phyloP scores from a whole-genome alignment of 2,888 invertebrate species.

The Lamellibrachia satsuma region DNA sequence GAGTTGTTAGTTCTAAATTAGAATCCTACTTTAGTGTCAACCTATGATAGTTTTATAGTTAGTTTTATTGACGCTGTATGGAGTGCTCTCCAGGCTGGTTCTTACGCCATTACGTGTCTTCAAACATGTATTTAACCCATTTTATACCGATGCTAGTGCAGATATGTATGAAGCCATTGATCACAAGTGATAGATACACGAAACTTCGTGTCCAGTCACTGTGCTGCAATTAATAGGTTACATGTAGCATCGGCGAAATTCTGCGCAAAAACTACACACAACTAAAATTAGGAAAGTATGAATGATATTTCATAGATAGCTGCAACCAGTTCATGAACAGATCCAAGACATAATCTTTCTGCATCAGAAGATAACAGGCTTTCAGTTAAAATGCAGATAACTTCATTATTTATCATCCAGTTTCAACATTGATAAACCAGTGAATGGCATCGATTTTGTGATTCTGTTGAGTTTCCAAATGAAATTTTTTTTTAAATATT shows the following conservation, averaged over 20 bases:
- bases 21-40: background rate
- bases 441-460: too few relatives aligned
- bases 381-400: too few relatives aligned
- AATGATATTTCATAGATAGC: too few relatives aligned
- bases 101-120: background rate
- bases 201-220: background rate
- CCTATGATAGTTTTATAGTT: background rate
- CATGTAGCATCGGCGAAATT: background rate
- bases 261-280: too few relatives aligned
- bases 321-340: too few relatives aligned
- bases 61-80: background rate
- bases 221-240: background rate
- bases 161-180: background rate
- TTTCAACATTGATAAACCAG: too few relatives aligned
- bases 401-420: too few relatives aligned
- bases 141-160: background rate
- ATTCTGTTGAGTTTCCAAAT: too few relatives aligned
- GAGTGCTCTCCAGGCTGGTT: background rate
- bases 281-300: too few relatives aligned
- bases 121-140: conserved; percentile 6
- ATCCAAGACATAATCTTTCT: too few relatives aligned
- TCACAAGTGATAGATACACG: background rate
- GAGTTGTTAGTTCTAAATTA: background rate
- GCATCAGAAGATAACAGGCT: too few relatives aligned
- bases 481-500: too few relatives aligned